A percentile compares a stretch with the other conserved stretches of the same genome.
Evolutionary conservation across 1,140 invertebrate species (phyloP).

Genomic region (Drosophila miranda): DNA sequence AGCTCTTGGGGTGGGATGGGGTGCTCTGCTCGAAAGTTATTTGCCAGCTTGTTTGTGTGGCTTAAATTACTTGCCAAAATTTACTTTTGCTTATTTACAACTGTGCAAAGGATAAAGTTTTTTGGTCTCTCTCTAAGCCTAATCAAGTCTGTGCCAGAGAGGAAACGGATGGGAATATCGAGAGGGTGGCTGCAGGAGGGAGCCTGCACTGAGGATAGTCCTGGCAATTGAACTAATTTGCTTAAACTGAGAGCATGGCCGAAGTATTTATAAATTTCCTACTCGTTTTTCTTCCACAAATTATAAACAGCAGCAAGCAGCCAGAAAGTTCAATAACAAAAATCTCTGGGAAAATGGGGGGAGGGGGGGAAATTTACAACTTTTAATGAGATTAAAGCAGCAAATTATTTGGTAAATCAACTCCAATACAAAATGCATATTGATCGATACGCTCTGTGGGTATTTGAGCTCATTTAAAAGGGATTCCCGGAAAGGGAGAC

Average conservation of each 20-base stretch:
- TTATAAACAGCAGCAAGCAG: slow-evolving; percentile 68
- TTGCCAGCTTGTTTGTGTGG: slow-evolving; percentile 80
- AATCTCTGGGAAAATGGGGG: slow-evolving; percentile 3
- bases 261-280: slow-evolving; percentile 76
- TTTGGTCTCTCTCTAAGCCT: slow-evolving; percentile 68
- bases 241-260: slow-evolving; percentile 63
- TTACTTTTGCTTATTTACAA: slow-evolving; percentile 81
- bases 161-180: slow-evolving; percentile 1
- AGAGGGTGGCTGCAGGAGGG: too few species aligned
- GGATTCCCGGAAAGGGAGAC: neutral
- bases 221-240: slow-evolving; percentile 78
- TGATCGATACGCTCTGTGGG: slow-evolving; percentile 24
- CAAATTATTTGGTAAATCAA: slow-evolving; percentile 66
- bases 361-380: slow-evolving; percentile 28
- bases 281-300: slow-evolving; percentile 34
- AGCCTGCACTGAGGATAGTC: slow-evolving; percentile 27
- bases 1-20: neutral
- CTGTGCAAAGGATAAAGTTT: slow-evolving; percentile 80
- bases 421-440: slow-evolving; percentile 41
- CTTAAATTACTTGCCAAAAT: slow-evolving; percentile 81
- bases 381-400: slow-evolving; percentile 73
- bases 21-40: slow-evolving; percentile 63
- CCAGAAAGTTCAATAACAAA: slow-evolving; percentile 67
- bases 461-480: neutral
- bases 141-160: slow-evolving; percentile 70